Evolutionary conservation across 2,888 invertebrate species (phyloP).

Genomic region (Diachrysia chrysitis): DNA sequence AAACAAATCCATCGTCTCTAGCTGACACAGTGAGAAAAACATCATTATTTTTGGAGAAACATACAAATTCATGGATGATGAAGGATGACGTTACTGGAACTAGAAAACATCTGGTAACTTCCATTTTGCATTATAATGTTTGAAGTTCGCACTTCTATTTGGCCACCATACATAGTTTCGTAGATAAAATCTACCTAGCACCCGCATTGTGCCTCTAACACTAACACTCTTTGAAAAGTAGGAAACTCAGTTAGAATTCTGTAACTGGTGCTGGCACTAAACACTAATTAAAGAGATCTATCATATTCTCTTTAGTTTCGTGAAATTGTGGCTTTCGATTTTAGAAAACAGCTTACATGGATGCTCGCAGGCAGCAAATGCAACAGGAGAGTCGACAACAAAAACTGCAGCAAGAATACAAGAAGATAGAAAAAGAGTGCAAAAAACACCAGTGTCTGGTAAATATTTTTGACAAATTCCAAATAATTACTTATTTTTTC

Average conservation of each 20-base stretch:
- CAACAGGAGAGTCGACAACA: conserved; percentile 74
- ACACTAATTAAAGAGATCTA: too few species aligned
- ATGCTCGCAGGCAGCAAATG: conserved; percentile 74
- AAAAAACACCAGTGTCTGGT: conserved; percentile 63
- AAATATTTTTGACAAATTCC: conserved; percentile 14
- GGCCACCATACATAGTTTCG: not conserved
- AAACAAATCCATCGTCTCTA: not conserved
- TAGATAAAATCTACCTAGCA: not conserved
- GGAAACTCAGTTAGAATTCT: not conserved
- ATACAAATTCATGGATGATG: not conserved
- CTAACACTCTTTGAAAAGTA: not conserved
- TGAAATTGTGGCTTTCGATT: conserved; percentile 35
- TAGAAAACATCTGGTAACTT: not conserved
- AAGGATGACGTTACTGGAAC: not conserved
- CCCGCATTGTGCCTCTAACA: not conserved
- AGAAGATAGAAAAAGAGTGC: conserved; percentile 77
- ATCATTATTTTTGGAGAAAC: not conserved
- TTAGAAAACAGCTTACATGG: conserved; percentile 79
- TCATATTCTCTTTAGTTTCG: not conserved
- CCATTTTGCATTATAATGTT: not conserved
- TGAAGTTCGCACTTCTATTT: not conserved
- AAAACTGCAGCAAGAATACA: conserved; percentile 79
- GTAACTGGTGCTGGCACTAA: too few species aligned
- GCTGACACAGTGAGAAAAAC: not conserved
- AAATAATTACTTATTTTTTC: not conserved